Evolutionary conservation across 2,888 invertebrate species (phyloP), one percentile per base, ranked within the genome.

Genomic region (Hermaeophaga mercurialis): DNA sequence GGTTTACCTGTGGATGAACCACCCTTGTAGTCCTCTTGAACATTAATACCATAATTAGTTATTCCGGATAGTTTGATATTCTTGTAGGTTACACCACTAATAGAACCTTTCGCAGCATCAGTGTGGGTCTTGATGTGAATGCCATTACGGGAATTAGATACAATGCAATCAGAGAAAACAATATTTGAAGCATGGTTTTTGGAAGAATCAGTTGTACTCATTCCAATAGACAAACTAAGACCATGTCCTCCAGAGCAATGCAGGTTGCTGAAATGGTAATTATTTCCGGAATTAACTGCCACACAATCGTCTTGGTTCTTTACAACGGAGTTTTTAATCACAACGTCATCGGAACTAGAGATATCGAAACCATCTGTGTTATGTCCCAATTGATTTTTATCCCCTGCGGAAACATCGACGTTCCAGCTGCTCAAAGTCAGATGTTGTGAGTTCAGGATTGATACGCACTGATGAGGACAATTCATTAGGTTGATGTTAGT

Each of bases 241-340:
- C 66, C 66, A 45, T 66, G 66, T 22, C 66, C 62, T 22, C 66
- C 66, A 15, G 50, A 55, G 54, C 66, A 66, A 6, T 53, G 48
- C 6, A 66, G 15, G 14, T 61, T 60, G 2, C 34, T 9, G 52
- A 66, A 61, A 3, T 50, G 11, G 17, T 58, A 38, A 43, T 62
- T 54, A 9, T 52, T 57, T 17, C 66, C 66, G 26, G 61, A 61
- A 41, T 65, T 66, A 2, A 66, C 48, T 7, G 64, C 66, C 0
- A 66, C 58, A 19, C 66, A 66, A 22, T 66, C 66, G 31, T 66
- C 66, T 58, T 66, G 66, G 34, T 66, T 65, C 19, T 63, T 62
- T 8, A 66, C 58, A 1, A 63, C 43, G 11, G 54, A 31, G 46
- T 66, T 59, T 53, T 63, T 19, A 19, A 66, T 54, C 2, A 50